These are phyloP conservation scores for Anoplius nigerrimus DNA, from an alignment of 2,888 invertebrate species.

Conservation along the genomic window DNA sequence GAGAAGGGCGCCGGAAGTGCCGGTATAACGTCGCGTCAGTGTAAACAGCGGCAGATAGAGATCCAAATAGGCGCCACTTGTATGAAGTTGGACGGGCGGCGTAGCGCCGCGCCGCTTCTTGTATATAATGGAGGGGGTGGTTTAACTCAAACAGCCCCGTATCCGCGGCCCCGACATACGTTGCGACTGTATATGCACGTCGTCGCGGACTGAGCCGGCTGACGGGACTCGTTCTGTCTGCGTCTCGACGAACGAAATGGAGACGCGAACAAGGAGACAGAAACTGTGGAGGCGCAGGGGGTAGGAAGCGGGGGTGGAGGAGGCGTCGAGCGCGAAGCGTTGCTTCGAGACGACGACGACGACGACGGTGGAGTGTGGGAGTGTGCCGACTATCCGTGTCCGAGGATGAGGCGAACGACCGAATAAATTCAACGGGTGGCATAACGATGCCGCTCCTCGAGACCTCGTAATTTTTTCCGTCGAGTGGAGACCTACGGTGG, in stretches of 20 bases:
- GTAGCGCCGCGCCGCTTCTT: constrained; percentile 34
- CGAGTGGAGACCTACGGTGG: constrained; percentile 24
- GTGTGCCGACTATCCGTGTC: constrained; percentile 4
- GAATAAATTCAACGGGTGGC: constrained; percentile 37
- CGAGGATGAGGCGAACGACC: constrained; percentile 32
- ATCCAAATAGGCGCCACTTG: constrained; percentile 49
- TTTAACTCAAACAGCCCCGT: constrained; percentile 51
- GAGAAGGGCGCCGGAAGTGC: neutral
- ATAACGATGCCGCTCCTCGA: constrained; percentile 27
- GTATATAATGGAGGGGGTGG: constrained; percentile 38
- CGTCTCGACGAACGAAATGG: neutral
- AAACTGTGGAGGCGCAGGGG: neutral
- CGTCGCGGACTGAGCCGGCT: neutral
- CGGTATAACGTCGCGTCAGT: constrained; percentile 20
- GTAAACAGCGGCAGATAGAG: constrained; percentile 53
- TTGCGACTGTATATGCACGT: constrained; percentile 16
- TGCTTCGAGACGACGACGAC: neutral
- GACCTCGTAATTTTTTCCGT: constrained; percentile 33
- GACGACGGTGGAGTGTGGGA: constrained; percentile 4
- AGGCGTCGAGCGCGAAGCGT: neutral
- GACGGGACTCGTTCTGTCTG: neutral
- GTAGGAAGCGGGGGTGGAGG: constrained; percentile 2
- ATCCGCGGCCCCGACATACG: constrained; percentile 20
- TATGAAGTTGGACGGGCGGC: constrained; percentile 42
- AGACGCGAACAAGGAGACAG: neutral